Evolutionary conservation across 2,888 invertebrate species (phyloP), one percentile per base, ranked within the genome.

Genomic region (Ochropleura plecta): DNA sequence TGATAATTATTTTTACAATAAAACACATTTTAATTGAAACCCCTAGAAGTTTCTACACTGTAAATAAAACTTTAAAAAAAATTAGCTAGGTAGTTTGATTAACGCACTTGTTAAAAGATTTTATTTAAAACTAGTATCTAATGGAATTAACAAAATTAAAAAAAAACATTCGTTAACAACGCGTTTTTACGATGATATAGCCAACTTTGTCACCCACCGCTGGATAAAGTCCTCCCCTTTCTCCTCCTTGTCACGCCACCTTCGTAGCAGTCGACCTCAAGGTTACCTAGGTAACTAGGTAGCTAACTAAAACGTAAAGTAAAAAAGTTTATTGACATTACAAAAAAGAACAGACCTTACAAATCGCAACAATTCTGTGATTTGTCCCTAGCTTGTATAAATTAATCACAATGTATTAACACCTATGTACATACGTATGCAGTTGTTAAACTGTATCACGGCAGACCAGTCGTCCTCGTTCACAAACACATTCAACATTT

Each of bases 1-100:
- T 59, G 40, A 30, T 69, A 49, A 49, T 67, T 67, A 64, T 14
- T 16, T 49, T 40, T 53, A 20, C 30, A 57, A 20, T 60, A 53
- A 60, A 51, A 75, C 65, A 46, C 16, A 40, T 51, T 0, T 12
- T 65, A 44, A 59, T 51, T 48, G 18, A 12, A n/a, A 10, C 20
- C 9, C 44, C 62, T n/a, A 12, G 44, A 55, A 62, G 3, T 30
- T 30, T 30, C 30, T n/a, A 12, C n/a, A 16, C 44, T 40, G 30
- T 63, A 14, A 42, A 63, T 20, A 48, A 5, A 0, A 63, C 14
- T 10, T 14, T 46, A 30, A 30, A 30, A 30, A 30, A 30, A 30
- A 30, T 30, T 30, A 30, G 3, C 30, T 30, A 30, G n/a, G n/a
- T n/a, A n/a, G 3, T 30, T 3, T 30, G 30, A 30, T 30, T 30